These are phyloP conservation scores for Ptychobarbus kaznakovi DNA, from an alignment of 2,797 vertebrate species.

Conservation along the genomic window DNA sequence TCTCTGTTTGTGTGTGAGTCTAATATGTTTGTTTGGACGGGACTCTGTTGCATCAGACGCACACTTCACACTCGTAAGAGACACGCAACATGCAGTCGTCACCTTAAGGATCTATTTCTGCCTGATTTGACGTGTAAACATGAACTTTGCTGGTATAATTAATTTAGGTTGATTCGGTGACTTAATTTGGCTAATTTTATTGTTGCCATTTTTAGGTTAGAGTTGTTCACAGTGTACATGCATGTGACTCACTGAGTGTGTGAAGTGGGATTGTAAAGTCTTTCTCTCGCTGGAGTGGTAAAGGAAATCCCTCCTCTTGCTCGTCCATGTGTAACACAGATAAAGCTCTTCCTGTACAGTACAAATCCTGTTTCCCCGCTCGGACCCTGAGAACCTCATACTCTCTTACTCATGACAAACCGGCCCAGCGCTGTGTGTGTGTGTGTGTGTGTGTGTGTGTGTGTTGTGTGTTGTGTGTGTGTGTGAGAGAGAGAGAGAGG, in stretches of 20 bases:
- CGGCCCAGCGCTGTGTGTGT: neutral
- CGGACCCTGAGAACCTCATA: slow-evolving; percentile 85
- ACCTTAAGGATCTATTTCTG: neutral
- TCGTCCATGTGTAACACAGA: slow-evolving; percentile 96
- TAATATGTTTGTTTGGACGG: slow-evolving; percentile 51
- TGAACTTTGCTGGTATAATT: neutral
- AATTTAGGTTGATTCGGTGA: neutral
- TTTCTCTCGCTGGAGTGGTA: slow-evolving; percentile 82
- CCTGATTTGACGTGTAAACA: neutral
- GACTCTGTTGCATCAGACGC: slow-evolving; percentile 41
- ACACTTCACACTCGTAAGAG: neutral
- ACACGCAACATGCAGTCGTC: neutral
- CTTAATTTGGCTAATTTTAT: slow-evolving; percentile 14
- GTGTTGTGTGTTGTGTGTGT: too few species aligned
- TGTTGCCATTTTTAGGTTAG: slow-evolving; percentile 66
- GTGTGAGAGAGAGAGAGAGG: too few species aligned
- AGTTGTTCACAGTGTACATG: slow-evolving; percentile 60
- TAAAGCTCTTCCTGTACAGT: slow-evolving; percentile 99
- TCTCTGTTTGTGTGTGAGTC: slow-evolving; percentile 48
- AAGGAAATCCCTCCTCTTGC: slow-evolving; percentile 97
- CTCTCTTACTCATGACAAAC: slow-evolving; percentile 62
- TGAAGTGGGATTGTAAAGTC: slow-evolving; percentile 62
- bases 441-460: neutral
- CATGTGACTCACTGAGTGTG: slow-evolving; percentile 83
- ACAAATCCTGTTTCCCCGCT: slow-evolving; percentile 95